Evolutionary conservation across 2,888 invertebrate species (phyloP), one percentile per base, ranked within the genome.

Genomic region (Watsonalla cultraria): DNA sequence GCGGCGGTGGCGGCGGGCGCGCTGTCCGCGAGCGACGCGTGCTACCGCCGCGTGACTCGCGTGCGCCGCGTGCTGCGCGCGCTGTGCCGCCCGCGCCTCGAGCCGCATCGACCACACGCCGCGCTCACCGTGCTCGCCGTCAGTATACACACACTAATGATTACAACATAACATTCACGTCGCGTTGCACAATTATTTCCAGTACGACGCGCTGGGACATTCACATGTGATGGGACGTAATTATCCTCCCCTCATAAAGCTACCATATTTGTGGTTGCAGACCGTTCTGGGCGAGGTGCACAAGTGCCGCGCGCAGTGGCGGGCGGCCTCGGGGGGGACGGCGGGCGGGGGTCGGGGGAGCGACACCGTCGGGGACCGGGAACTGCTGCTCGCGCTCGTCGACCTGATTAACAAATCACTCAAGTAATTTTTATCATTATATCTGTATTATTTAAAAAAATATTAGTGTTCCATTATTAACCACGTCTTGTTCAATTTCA

Each of bases 271-370:
- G 0, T 6, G 8, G 67, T 42, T 42, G 47, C 61, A 74, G 59
- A 66, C 59, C 39, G 57, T 67, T 58, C 60, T 69, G 51, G 56
- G 54, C 7, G 62, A 57, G 74, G 94, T 96, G 47, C 86, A 94
- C 7, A 91, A 91, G 65, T 92, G 92, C 66, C 92, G 95, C 33
- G 92, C 93, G 66, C 91, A 90, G 64, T 93, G 93, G 75, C 85
- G 87, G 54, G 64, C 52, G 47, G 47, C 59, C 51, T 57, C 57
- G 52, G 57, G 53, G 24, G 24, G 24, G 24, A 24, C 55, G 47
- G 45, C 53, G 45, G 59, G 63, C 46, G 57, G 54, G 46, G 56
- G 49, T 37, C 52, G 52, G 51, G 54, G 61, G 64, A 56, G 51
- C 55, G 54, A 64, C 64, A 58, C 61, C 58, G 52, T 57, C 59